A percentile compares a stretch with the other conserved stretches of the same genome.
phyloP scores from a whole-genome alignment of 2,113 vertebrate species.

The Tupaia chinensis region DNA sequence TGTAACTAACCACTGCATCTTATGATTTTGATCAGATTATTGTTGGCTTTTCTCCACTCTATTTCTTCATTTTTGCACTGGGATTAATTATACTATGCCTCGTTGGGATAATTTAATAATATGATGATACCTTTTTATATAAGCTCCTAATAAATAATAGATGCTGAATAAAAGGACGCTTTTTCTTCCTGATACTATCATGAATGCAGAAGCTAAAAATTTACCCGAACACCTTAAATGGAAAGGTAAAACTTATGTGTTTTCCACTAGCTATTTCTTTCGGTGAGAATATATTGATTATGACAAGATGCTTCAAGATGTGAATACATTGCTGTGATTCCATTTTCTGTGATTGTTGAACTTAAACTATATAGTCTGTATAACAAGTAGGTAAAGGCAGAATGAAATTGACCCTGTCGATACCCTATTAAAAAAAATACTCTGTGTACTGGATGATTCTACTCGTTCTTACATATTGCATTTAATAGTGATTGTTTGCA shows the following conservation, averaged over 20 bases:
- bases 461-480: not conserved
- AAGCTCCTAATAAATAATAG: not conserved
- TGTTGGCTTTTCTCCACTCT: not conserved
- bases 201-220: not conserved
- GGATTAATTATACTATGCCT: not conserved
- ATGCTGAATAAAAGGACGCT: not conserved
- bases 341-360: not conserved
- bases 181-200: not conserved
- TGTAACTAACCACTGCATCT: not conserved
- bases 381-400: not conserved
- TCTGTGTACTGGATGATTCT: not conserved
- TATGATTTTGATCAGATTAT: not conserved
- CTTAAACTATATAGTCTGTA: not conserved
- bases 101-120: not conserved
- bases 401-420: not conserved
- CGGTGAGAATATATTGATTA: not conserved
- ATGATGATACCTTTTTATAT: not conserved
- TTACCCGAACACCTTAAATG: not conserved
- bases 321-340: not conserved
- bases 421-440: not conserved
- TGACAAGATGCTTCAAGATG: not conserved
- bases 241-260: not conserved
- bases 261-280: not conserved
- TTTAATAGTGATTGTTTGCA: not conserved
- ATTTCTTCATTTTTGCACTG: slow-evolving; percentile 17